These are phyloP conservation scores for Pyrocoelia pectoralis DNA, from an alignment of 2,888 invertebrate species.

Conservation along the genomic window DNA sequence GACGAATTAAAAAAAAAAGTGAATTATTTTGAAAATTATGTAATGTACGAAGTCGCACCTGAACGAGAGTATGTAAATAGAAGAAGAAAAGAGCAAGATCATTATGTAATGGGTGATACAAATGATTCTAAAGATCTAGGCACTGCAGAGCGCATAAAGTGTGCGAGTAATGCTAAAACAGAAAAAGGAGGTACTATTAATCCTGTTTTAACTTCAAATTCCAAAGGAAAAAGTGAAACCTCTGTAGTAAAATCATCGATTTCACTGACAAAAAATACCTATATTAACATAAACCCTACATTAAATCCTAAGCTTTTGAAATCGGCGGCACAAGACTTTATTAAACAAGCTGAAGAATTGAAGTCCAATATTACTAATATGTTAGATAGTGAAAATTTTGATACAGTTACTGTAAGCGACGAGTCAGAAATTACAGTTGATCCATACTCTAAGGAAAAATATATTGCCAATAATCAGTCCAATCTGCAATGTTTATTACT, in stretches of 20 bases:
- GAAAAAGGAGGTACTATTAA: no score
- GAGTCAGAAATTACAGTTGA: not conserved
- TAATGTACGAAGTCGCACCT: not conserved
- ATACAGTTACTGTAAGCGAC: not conserved
- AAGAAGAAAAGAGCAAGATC: not conserved
- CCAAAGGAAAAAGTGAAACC: conserved; percentile 8
- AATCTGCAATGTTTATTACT: conserved; percentile 6
- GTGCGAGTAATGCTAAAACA: not conserved
- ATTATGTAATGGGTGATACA: not conserved
- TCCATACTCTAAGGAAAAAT: not conserved
- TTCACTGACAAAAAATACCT: conserved; percentile 13
- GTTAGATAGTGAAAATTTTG: conserved; percentile 16
- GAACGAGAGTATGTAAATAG: not conserved
- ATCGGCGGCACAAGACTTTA: conserved; percentile 25
- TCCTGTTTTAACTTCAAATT: no score
- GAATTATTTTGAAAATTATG: conserved; percentile 12
- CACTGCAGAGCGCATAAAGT: not conserved
- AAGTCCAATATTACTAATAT: conserved; percentile 25
- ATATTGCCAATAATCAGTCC: conserved; percentile 4
- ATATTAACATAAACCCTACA: conserved; percentile 6
- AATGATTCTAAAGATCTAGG: not conserved
- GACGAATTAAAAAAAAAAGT: conserved; percentile 19
- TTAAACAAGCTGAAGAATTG: conserved; percentile 27
- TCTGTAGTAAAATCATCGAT: conserved; percentile 21
- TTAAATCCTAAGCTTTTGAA: conserved; percentile 17